These are phyloP conservation scores for Heliangelus exortis DNA, from an alignment of 2,797 vertebrate genomes.

Conservation along the genomic window DNA sequence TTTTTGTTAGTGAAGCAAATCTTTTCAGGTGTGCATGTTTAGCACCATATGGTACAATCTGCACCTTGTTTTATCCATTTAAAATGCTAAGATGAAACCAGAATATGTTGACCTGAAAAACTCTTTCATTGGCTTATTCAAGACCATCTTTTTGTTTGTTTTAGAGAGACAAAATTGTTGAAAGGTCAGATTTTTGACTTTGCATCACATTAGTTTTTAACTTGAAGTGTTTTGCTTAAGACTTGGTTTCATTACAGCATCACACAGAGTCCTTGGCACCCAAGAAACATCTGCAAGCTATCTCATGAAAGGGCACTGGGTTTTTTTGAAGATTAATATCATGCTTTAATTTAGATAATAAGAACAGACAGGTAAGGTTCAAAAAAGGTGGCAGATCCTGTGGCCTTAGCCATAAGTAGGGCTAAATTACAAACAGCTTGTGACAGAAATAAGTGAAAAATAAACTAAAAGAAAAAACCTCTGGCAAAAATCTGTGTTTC, in stretches of 20 bases:
- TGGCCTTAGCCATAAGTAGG: neutral
- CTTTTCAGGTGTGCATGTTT: neutral
- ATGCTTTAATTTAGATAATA: slow-evolving; percentile 20
- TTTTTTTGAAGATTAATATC: neutral
- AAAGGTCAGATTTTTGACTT: neutral
- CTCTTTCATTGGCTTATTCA: neutral
- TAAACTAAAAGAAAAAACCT: neutral
- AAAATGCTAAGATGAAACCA: neutral
- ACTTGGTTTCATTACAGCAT: neutral
- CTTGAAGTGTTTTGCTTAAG: neutral
- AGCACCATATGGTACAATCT: neutral
- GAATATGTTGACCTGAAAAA: neutral
- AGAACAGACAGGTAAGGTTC: slow-evolving; percentile 36
- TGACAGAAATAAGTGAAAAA: slow-evolving; percentile 6
- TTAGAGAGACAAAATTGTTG: neutral
- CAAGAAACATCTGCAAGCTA: neutral
- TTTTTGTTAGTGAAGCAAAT: neutral
- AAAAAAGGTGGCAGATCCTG: neutral
- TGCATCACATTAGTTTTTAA: neutral
- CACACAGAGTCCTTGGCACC: neutral
- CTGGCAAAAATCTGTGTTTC: neutral
- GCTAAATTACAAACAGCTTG: slow-evolving; percentile 17
- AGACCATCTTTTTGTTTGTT: neutral
- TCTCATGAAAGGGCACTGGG: neutral
- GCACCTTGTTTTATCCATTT: neutral